Percentiles rank a stretch among this genome's conserved stretches.
Conservation (phyloP, 1,140 invertebrate genomes). For the Parapsyche elsis region DNA sequence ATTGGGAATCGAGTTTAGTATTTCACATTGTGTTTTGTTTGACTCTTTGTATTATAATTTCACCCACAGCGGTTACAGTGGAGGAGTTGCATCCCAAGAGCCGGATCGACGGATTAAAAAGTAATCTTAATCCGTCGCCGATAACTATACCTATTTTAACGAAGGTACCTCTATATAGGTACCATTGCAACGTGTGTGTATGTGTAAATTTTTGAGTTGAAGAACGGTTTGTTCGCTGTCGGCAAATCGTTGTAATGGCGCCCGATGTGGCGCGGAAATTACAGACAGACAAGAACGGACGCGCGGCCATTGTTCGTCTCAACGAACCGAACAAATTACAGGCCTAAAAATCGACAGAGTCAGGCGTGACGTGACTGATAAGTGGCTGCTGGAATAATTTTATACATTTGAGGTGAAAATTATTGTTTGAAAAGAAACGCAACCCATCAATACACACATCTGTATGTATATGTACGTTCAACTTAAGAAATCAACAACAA, state of each 20-base stretch:
- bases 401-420: no score
- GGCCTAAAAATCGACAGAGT: background rate
- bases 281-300: constrained; percentile 13
- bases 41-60: background rate
- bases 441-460: no score
- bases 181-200: background rate
- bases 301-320: constrained; percentile 28
- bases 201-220: background rate
- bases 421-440: no score
- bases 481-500: no score
- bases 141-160: no score
- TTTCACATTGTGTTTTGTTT: background rate
- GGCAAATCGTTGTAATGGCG: constrained; percentile 36
- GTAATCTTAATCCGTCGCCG: no score
- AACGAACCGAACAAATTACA: constrained; percentile 37
- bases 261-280: constrained; percentile 28
- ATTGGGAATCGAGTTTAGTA: background rate
- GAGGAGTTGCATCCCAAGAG: no score
- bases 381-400: no score
- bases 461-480: no score
- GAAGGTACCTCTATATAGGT: no score
- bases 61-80: no score
- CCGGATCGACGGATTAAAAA: no score
- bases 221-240: constrained; percentile 13
- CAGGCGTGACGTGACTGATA: constrained; percentile 9